Evolutionary conservation across 2,888 invertebrate species (phyloP).

Genomic region (Sinopyrophorus schimmeli): DNA sequence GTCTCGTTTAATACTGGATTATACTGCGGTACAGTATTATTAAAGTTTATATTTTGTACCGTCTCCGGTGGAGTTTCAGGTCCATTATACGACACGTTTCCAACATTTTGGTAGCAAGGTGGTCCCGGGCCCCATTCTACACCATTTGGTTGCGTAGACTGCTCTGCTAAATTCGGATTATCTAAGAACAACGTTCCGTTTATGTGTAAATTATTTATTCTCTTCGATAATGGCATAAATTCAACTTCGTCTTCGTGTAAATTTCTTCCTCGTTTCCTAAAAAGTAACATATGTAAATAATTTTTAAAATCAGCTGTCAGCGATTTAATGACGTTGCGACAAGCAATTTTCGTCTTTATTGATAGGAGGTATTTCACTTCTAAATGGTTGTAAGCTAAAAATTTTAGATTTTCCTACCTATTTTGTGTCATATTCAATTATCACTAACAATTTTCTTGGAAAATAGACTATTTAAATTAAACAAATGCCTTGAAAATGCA

Average conservation of each 20-base stretch:
- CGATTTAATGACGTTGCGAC: not conserved
- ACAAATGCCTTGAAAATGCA: conserved; percentile 16
- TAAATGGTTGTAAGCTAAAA: conserved; percentile 1
- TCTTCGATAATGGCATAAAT: conserved; percentile 85
- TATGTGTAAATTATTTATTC: conserved; percentile 87
- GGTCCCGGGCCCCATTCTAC: conserved; percentile 50
- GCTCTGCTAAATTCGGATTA: conserved; percentile 43
- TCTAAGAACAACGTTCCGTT: conserved; percentile 58
- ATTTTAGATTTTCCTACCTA: conserved; percentile 34
- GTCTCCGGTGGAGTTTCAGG: conserved; percentile 50
- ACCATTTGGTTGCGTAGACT: conserved; percentile 25
- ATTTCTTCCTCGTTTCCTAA: conserved; percentile 76
- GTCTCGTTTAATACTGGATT: conserved; percentile 75
- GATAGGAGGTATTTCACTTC: not conserved
- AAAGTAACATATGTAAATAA: too few species aligned
- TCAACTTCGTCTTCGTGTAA: conserved; percentile 72
- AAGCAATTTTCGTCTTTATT: conserved; percentile 13
- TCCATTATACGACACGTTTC: conserved; percentile 32
- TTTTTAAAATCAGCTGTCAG: conserved; percentile 14
- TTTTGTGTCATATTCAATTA: conserved; percentile 39
- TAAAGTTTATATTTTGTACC: conserved; percentile 48
- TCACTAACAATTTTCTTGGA: conserved; percentile 9
- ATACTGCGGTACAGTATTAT: conserved; percentile 59
- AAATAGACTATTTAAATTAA: conserved; percentile 10
- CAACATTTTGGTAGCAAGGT: conserved; percentile 35